Base-by-base conservation (phyloP, 1,140 invertebrate genomes). In the Sminthurides bifidus region DNA sequence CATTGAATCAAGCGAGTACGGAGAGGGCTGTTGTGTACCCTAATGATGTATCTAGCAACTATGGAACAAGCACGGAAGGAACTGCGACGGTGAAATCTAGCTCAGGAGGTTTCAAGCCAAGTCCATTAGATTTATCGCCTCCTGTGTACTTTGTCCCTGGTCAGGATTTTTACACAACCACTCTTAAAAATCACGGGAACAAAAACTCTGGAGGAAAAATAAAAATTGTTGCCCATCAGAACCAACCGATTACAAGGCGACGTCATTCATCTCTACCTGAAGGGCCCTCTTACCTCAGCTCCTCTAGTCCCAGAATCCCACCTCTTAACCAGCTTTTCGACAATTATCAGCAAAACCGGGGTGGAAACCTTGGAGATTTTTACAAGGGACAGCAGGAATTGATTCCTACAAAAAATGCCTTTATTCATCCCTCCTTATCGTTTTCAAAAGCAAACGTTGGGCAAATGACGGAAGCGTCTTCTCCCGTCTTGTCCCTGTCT, bases 111-210 rank as follows among this genome's bases (percentile, higher is more conserved):
- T 53, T 53, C 54, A 30, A 26, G 21, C 54, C 59, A 17, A 59
- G 57, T 41, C 57, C 54, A 26, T 29, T 52, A 3, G 60, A 61
- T 26, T n/a, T 54, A n/a, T 46, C 56, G 3, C 35, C 52, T 17
- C 52, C 61, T 33, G 55, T 58, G 2, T 53, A 54, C 27, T 24
- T 58, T 21, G 56, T 58, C 17, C 61, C 58, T 0, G 62, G 53
- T 38, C 53, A 61, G 43, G 63, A 64, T 15, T 64, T 60, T 43
- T 61, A 55, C 40, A 59, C 59, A 0, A 49, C 58, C 2, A 64
- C 58, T 14, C 33, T 59, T 45, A 49, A 33, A 6, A 41, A n/a
- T n/a, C n/a, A 41, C 6, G n/a, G 38, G 46, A 6, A n/a, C 3
- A 49, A 49, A 17, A 46, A 46, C 8, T 27, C 10, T 26, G n/a